Percentiles rank a stretch among this genome's conserved stretches.
Evolutionary conservation across 2,888 invertebrate genomes (phyloP).

Genomic region (Pherbina coryleti): DNA sequence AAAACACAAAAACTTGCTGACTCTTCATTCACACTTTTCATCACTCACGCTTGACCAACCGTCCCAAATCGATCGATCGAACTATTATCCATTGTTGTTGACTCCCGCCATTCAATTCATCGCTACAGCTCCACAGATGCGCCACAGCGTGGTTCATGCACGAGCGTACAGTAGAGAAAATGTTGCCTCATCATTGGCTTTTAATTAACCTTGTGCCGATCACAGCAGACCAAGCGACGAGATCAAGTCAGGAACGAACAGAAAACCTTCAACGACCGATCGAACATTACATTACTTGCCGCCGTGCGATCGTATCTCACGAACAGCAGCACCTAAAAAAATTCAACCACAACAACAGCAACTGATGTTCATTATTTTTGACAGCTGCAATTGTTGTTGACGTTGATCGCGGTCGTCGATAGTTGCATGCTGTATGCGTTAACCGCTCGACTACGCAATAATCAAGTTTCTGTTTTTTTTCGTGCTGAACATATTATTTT

Average conservation of each 20-base stretch:
- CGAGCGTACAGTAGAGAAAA: slow-evolving; percentile 5
- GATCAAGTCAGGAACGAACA: neutral
- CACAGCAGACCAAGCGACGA: neutral
- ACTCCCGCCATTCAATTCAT: no score
- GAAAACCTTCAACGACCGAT: neutral
- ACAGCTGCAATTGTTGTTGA: slow-evolving; percentile 33
- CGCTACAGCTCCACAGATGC: no score
- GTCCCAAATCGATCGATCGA: no score
- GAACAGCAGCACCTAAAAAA: neutral
- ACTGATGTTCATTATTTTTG: slow-evolving; percentile 32
- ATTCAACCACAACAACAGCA: slow-evolving; percentile 5
- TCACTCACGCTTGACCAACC: no score
- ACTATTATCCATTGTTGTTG: no score
- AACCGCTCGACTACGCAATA: slow-evolving; percentile 14
- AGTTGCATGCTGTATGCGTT: slow-evolving; percentile 16
- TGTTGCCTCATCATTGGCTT: slow-evolving; percentile 32
- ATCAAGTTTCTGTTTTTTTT: neutral
- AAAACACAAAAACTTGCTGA: no score
- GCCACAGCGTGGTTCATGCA: neutral
- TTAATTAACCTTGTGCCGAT: slow-evolving; percentile 32
- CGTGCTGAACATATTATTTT: neutral
- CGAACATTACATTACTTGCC: neutral
- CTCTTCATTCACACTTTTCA: no score
- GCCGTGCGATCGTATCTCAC: neutral
- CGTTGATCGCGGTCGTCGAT: slow-evolving; percentile 22